phyloP scores from a whole-genome alignment of 2,888 invertebrate genomes.

The Bellardia bayeri region DNA sequence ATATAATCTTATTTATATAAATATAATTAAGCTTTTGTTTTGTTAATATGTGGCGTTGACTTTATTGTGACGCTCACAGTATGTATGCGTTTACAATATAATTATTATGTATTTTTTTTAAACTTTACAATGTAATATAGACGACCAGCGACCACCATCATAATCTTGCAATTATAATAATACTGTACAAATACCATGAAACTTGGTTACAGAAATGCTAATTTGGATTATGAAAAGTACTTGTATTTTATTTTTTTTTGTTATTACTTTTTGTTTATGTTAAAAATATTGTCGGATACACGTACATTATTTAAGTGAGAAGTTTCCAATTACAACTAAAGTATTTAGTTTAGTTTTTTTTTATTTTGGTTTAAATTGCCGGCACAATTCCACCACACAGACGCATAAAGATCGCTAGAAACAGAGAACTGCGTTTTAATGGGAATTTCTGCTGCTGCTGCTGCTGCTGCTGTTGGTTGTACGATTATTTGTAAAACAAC shows the following conservation, averaged over 20 bases:
- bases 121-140: constrained; percentile 12
- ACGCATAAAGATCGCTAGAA: neutral
- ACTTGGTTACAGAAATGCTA: neutral
- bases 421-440: constrained; percentile 25
- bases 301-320: neutral
- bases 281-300: neutral
- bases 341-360: neutral
- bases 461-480: neutral
- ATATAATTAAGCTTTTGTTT: too few species aligned
- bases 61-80: neutral
- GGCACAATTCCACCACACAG: constrained; percentile 22
- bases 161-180: constrained; percentile 5
- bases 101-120: neutral
- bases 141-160: constrained; percentile 1
- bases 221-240: neutral
- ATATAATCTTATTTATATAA: too few species aligned
- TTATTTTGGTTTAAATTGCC: constrained; percentile 32
- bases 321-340: constrained; percentile 49
- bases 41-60: too few species aligned
- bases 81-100: neutral
- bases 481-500: constrained; percentile 55
- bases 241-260: neutral
- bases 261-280: neutral
- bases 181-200: constrained; percentile 3
- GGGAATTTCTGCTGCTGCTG: neutral